Conservation (phyloP, 2,113 vertebrate genomes). For the Brachypteracias leptosomus region DNA sequence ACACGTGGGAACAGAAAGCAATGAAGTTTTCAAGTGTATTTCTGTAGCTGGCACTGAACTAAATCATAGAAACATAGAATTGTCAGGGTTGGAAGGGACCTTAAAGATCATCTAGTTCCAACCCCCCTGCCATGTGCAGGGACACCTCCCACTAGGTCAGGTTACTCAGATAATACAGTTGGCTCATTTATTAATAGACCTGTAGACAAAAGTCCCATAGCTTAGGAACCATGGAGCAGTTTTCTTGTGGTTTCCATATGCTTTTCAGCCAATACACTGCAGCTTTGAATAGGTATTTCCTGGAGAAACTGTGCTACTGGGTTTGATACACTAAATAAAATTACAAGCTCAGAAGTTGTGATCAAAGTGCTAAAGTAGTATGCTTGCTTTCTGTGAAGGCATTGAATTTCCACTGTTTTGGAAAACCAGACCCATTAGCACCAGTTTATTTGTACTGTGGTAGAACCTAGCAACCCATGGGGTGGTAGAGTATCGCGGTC, state of each 20-base stretch:
- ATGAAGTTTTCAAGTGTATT: not conserved
- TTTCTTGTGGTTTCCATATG: not conserved
- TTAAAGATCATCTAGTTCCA: too few relatives aligned
- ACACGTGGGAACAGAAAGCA: not conserved
- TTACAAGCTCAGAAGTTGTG: not conserved
- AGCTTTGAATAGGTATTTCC: not conserved
- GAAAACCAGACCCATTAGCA: not conserved
- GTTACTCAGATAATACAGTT: not conserved
- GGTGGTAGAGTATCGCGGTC: not conserved
- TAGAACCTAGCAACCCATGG: not conserved
- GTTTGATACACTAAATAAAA: not conserved
- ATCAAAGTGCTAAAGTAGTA: not conserved
- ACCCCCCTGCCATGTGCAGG: too few relatives aligned
- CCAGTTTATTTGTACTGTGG: not conserved
- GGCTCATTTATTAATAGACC: not conserved
- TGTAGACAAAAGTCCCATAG: not conserved
- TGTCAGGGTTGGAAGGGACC: too few relatives aligned
- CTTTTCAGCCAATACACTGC: not conserved
- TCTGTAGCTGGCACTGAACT: not conserved
- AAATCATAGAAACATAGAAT: too few relatives aligned
- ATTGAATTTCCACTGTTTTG: not conserved
- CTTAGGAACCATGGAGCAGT: not conserved
- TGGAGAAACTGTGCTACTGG: not conserved
- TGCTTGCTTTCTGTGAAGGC: not conserved
- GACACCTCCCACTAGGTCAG: too few relatives aligned